These are phyloP conservation scores for Acleris cristana DNA, from an alignment of 2,888 invertebrate species.

Conservation along the genomic window DNA sequence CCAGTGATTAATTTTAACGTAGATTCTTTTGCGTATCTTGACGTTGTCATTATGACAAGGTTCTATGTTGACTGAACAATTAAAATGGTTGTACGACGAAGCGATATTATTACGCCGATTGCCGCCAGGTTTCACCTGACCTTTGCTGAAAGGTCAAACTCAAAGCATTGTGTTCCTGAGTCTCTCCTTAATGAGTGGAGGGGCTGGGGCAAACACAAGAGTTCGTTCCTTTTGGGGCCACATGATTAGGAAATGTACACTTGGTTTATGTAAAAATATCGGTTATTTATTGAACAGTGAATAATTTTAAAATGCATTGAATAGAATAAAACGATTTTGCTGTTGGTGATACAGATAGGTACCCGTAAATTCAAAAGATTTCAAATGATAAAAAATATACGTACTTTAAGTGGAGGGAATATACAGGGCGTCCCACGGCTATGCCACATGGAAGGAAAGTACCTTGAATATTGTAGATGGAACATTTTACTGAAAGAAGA, in stretches of 20 bases:
- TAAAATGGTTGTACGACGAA: not conserved
- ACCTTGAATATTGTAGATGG: too few species aligned
- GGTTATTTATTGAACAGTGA: not conserved
- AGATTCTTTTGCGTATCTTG: too few species aligned
- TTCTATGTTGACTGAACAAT: too few species aligned
- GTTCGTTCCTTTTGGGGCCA: slow-evolving; percentile 8
- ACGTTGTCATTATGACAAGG: too few species aligned
- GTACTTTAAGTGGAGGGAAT: too few species aligned
- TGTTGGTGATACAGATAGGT: too few species aligned
- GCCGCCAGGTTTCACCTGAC: slow-evolving; percentile 11
- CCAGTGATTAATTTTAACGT: too few species aligned
- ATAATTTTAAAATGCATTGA: not conserved
- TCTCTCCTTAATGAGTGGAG: slow-evolving; percentile 34
- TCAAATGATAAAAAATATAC: too few species aligned
- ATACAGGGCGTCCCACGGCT: too few species aligned
- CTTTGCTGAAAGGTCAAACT: slow-evolving; percentile 32
- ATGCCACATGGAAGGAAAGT: too few species aligned
- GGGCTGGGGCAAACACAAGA: slow-evolving; percentile 11
- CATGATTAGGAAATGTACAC: not conserved
- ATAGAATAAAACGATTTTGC: not conserved
- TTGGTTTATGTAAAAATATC: not conserved
- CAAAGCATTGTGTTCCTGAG: slow-evolving; percentile 33
- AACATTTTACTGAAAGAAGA: too few species aligned
- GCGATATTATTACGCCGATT: not conserved
- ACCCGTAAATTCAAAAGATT: too few species aligned